phyloP scores from a whole-genome alignment of 2,113 vertebrate species.

The Engystomops pustulosus region DNA sequence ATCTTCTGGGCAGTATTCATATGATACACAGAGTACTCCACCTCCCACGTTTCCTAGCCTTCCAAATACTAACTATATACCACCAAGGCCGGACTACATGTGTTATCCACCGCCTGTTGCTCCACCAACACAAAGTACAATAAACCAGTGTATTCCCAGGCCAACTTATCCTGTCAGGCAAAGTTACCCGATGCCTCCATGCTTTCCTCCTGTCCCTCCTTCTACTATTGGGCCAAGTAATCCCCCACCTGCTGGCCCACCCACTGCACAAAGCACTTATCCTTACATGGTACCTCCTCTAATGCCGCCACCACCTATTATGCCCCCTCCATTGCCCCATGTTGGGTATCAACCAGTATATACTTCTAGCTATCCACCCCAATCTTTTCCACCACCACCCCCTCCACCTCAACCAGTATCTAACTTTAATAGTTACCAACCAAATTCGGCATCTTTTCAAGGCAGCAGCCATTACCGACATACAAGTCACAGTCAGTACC shows the following conservation, averaged over 20 bases:
- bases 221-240: conserved; percentile 60
- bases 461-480: conserved; percentile 78
- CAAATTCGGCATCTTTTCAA: conserved; percentile 75
- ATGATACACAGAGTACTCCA: conserved; percentile 79
- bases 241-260: conserved; percentile 68
- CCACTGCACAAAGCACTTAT: conserved; percentile 80
- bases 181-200: conserved; percentile 85
- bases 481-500: conserved; percentile 74
- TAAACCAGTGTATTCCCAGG: conserved; percentile 81
- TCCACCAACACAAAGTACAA: conserved; percentile 74
- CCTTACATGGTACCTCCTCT: conserved; percentile 87
- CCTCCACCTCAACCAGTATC: conserved; percentile 78
- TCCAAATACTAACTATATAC: conserved; percentile 76
- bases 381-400: conserved; percentile 68
- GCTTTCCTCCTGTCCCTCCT: conserved; percentile 86
- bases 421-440: conserved; percentile 79
- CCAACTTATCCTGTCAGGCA: conserved; percentile 83
- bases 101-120: conserved; percentile 85
- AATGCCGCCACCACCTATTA: conserved; percentile 76
- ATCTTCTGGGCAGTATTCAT: conserved; percentile 81
- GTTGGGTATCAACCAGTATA: conserved; percentile 86
- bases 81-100: conserved; percentile 85
- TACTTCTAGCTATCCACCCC: conserved; percentile 82
- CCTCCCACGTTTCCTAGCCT: conserved; percentile 78
- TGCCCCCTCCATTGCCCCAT: conserved; percentile 77